Percentiles rank a stretch among this genome's conserved stretches.
Conservation (phyloP, 2,797 vertebrate genomes). For the Sebastes diaconus region DNA sequence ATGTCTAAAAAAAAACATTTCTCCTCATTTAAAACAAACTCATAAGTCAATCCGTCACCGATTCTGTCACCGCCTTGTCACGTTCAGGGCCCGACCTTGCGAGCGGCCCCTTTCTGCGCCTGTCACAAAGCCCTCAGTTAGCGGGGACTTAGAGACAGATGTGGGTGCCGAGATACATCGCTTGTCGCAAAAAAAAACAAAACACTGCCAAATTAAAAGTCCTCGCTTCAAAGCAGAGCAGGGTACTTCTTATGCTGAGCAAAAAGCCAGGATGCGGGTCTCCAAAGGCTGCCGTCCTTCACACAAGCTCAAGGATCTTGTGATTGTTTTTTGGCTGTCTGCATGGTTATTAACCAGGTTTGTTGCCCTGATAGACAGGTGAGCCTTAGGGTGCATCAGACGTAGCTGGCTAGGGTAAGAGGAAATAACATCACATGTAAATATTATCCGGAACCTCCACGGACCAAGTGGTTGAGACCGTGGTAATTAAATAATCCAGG, state of each 20-base stretch:
- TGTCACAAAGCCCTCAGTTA: slow-evolving; percentile 68
- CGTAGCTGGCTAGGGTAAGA: slow-evolving; percentile 18
- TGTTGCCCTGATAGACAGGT: slow-evolving; percentile 53
- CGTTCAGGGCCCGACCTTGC: slow-evolving; percentile 44
- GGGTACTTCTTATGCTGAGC: slow-evolving; percentile 50
- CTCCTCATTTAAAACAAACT: slow-evolving; percentile 69
- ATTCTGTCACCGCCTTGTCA: slow-evolving; percentile 65
- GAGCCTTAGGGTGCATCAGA: slow-evolving; percentile 32
- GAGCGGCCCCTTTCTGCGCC: slow-evolving; percentile 44
- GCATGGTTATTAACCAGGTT: slow-evolving; percentile 45
- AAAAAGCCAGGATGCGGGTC: slow-evolving; percentile 38
- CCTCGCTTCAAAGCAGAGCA: slow-evolving; percentile 38
- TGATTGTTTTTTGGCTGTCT: slow-evolving; percentile 36
- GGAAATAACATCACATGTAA: slow-evolving; percentile 56
- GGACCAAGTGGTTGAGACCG: slow-evolving; percentile 17
- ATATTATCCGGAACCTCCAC: slow-evolving; percentile 54
- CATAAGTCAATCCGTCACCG: slow-evolving; percentile 60
- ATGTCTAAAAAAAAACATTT: slow-evolving; percentile 37
- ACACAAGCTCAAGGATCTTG: slow-evolving; percentile 48
- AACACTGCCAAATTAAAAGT: slow-evolving; percentile 61
- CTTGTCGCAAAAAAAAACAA: slow-evolving; percentile 40
- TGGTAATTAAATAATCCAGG: slow-evolving; percentile 64
- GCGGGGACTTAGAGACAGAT: slow-evolving; percentile 50
- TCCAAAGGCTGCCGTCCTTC: slow-evolving; percentile 52
- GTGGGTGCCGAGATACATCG: slow-evolving; percentile 28